These are phyloP conservation scores for Solenopsis fugax DNA, from an alignment of 1,140 invertebrate species.

Conservation along the genomic window DNA sequence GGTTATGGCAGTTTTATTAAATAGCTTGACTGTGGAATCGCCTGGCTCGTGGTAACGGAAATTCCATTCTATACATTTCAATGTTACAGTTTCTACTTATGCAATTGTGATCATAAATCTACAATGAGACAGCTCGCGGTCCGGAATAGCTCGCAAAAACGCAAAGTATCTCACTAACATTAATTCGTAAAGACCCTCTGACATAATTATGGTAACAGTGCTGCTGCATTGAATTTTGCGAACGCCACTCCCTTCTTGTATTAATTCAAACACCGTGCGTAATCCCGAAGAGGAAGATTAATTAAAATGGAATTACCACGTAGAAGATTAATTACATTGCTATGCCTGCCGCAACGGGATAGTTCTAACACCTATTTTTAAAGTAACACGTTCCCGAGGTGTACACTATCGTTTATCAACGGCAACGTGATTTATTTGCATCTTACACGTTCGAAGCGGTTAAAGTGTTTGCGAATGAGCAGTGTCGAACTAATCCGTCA, in stretches of 20 bases:
- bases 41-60: background rate
- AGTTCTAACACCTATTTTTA: slow-evolving; percentile 50
- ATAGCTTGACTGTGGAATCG: background rate
- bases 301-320: slow-evolving; percentile 58
- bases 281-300: slow-evolving; percentile 59
- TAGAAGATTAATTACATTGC: slow-evolving; percentile 46
- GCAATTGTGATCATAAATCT: slow-evolving; percentile 50
- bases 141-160: slow-evolving; percentile 23
- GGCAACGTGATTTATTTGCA: slow-evolving; percentile 1
- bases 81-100: slow-evolving; percentile 18
- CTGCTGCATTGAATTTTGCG: slow-evolving; percentile 36
- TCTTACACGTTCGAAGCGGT: background rate
- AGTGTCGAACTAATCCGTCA: background rate
- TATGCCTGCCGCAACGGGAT: background rate
- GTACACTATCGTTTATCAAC: slow-evolving; percentile 12
- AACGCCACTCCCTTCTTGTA: slow-evolving; percentile 39
- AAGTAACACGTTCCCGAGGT: background rate
- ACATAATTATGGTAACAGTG: slow-evolving; percentile 49
- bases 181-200: slow-evolving; percentile 52
- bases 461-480: slow-evolving; percentile 8
- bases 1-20: slow-evolving; percentile 25
- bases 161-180: slow-evolving; percentile 29
- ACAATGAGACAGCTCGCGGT: slow-evolving; percentile 26
- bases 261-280: slow-evolving; percentile 43
- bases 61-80: slow-evolving; percentile 26